Base-by-base conservation (phyloP, 2,888 invertebrate species). In the Syrista parreyssii region DNA sequence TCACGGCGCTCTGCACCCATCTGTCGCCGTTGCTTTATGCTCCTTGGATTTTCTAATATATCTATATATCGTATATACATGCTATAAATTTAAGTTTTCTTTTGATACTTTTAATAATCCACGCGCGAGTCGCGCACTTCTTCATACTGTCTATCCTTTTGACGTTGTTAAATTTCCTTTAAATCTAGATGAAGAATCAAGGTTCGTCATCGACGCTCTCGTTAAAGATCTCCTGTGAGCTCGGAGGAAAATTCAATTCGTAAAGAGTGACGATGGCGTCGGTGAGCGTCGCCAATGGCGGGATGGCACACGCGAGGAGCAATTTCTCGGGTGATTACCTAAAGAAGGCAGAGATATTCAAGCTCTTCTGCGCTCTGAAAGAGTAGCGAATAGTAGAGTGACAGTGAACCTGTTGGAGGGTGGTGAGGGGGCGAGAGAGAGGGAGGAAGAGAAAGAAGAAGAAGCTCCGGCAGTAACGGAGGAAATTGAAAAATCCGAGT, bases 401-500 rank as follows among this genome's bases (percentile, higher is more conserved):
- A 75, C 78, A 72, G 75, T 78, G 71, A 75, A 72, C 75, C 74
- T 76, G 79, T 31, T 71, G 71, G 32, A 1, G 12, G 33, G n/a
- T 6, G 71, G 71, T 32, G 33, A 15, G 79, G 11, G 34, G 34
- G 4, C 23, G 0, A 9, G 35, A 15, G 15, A 12, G 73, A 2
- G 11, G n/a, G 35, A 73, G 12, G 23, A 35, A 11, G 35, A 35
- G 31, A 75, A 69, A 30, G 79, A 79, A 76, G 75, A 75, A 79
- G 78, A 79, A 82, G 78, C 85, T 78, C 79, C 75, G 78, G 80
- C 79, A 81, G 82, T 2, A 55, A 81, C 80, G 80, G 84, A 87
- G 87, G 87, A 87, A 87, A 87, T 87, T 87, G 87, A 87, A 87
- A 87, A 87, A 88, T 87, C 87, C 85, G 83, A 84, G 85, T 86